Evolutionary conservation across 1,140 invertebrate genomes (phyloP).

Genomic region (Trachelipus rathkii): DNA sequence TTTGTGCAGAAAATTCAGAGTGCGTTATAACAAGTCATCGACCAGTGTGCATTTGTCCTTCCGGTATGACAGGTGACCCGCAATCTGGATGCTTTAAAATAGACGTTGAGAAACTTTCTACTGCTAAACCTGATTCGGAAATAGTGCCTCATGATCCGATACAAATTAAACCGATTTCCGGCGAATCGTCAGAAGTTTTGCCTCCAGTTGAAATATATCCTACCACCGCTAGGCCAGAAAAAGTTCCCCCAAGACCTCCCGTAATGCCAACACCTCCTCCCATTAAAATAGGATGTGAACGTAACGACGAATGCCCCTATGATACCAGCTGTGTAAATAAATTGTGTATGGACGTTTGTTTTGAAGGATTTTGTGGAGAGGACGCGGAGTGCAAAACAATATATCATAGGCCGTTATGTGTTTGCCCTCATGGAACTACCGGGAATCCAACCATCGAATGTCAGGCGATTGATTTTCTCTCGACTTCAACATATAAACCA

Average conservation of each 20-base stretch:
- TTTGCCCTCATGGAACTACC: constrained; percentile 72
- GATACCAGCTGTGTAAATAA: constrained; percentile 59
- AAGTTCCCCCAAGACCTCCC: constrained; percentile 36
- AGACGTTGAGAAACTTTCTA: constrained; percentile 49
- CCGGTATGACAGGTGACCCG: constrained; percentile 57
- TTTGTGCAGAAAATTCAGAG: constrained; percentile 50
- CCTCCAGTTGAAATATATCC: constrained; percentile 3
- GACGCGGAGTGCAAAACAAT: constrained; percentile 48
- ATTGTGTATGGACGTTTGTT: constrained; percentile 74
- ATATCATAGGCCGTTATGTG: constrained; percentile 46
- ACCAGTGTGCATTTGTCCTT: constrained; percentile 47
- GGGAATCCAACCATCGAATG: constrained; percentile 67
- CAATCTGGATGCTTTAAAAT: constrained; percentile 51
- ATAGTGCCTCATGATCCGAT: neutral
- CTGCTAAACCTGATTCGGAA: neutral
- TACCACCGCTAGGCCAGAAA: constrained; percentile 45
- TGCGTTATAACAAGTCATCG: constrained; percentile 47
- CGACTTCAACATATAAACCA: constrained; percentile 21
- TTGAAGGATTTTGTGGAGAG: constrained; percentile 73
- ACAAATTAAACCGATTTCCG: neutral
- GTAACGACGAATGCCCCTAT: constrained; percentile 60
- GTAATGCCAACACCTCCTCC: constrained; percentile 57
- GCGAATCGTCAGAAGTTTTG: neutral
- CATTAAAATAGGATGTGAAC: constrained; percentile 56
- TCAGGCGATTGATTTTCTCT: constrained; percentile 25